Conservation (phyloP, 1,140 invertebrate species). For the Oncopeltus fasciatus region DNA sequence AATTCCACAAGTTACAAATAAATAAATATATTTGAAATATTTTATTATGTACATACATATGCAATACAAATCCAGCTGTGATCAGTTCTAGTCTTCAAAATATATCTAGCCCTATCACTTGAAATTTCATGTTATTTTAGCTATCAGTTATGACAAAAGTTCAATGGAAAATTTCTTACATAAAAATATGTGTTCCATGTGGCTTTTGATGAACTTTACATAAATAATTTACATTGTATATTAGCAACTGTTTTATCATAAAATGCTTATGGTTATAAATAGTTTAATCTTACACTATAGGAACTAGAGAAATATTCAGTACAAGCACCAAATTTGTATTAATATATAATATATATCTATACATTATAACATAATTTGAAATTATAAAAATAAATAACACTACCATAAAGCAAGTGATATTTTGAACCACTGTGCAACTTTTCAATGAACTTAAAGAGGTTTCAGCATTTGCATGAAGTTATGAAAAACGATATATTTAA, state of each 20-base stretch:
- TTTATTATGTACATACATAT: constrained; percentile 5
- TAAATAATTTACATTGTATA: background rate
- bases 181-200: constrained; percentile 17
- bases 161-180: constrained; percentile 9
- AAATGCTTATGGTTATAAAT: constrained; percentile 10
- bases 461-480: too few species aligned
- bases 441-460: background rate
- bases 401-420: background rate
- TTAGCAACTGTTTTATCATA: background rate
- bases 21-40: constrained; percentile 11
- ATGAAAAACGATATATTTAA: background rate
- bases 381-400: background rate
- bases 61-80: constrained; percentile 10
- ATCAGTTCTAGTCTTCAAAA: constrained; percentile 10
- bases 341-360: background rate
- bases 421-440: constrained; percentile 1
- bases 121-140: constrained; percentile 1
- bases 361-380: background rate
- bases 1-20: constrained; percentile 11
- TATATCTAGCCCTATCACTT: constrained; percentile 13
- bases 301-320: constrained; percentile 13
- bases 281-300: constrained; percentile 10
- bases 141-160: constrained; percentile 1
- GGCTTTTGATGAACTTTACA: constrained; percentile 1
- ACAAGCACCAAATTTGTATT: constrained; percentile 11